Conservation (phyloP, 2,113 vertebrate genomes). For the Daboia siamensis region DNA sequence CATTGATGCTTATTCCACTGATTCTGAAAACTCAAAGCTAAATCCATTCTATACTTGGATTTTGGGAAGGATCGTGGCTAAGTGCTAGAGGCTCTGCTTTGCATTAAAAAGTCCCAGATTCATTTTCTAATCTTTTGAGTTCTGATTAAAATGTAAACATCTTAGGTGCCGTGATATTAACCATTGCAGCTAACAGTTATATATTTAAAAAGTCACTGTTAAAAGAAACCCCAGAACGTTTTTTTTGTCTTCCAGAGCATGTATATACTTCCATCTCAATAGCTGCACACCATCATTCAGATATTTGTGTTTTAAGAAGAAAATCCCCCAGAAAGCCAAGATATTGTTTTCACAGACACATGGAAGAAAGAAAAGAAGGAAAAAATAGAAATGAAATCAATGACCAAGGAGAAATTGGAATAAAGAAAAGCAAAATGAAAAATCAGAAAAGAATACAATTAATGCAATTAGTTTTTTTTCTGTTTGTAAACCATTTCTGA, state of each 20-base stretch:
- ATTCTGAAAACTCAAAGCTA: not conserved
- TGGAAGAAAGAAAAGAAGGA: not conserved
- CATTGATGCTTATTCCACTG: not conserved
- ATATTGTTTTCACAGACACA: not conserved
- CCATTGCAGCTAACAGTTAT: not conserved
- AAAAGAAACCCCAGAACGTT: not conserved
- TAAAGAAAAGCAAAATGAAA: not conserved
- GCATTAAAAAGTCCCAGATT: not conserved
- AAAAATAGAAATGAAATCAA: not conserved
- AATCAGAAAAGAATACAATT: not conserved
- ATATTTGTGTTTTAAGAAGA: not conserved
- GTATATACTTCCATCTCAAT: not conserved
- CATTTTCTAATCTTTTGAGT: not conserved
- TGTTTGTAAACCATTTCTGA: not conserved
- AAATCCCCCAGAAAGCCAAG: not conserved
- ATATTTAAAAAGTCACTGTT: not conserved
- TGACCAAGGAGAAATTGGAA: not conserved
- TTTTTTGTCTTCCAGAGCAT: not conserved
- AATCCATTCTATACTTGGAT: not conserved
- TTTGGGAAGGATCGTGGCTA: not conserved
- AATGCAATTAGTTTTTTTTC: not conserved
- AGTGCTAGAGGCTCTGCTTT: not conserved
- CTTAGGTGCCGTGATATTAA: not conserved
- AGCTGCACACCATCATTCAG: not conserved
- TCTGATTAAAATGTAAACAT: not conserved